Percentiles rank a stretch among this genome's conserved stretches.
Conservation (phyloP, 1,140 invertebrate genomes). For the Oncopeltus fasciatus region DNA sequence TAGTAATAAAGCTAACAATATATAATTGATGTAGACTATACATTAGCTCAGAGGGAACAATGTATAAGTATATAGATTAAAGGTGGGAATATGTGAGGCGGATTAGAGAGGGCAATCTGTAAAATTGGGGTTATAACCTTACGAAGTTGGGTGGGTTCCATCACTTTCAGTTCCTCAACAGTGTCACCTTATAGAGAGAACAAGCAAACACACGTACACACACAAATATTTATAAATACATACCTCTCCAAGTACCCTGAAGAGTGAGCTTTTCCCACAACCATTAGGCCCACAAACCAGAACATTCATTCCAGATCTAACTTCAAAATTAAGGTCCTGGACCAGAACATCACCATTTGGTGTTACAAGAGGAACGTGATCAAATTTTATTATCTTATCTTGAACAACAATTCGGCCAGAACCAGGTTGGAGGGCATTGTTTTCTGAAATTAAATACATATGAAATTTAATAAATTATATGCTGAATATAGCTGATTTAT, state of each 20-base stretch:
- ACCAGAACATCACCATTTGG: conserved; percentile 94
- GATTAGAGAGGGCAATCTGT: no score
- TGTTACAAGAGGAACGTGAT: conserved; percentile 84
- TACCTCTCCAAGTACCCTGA: conserved; percentile 81
- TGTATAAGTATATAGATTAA: no score
- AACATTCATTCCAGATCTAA: conserved; percentile 88
- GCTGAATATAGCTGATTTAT: no score
- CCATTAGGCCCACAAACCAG: conserved; percentile 95
- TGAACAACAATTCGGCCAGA: conserved; percentile 66
- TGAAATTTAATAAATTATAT: background rate
- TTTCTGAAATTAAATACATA: conserved; percentile 1
- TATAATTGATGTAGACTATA: no score
- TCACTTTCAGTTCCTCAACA: no score
- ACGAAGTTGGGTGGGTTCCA: no score
- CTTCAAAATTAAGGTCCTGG: conserved; percentile 77
- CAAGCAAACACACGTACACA: no score
- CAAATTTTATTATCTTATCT: conserved; percentile 88
- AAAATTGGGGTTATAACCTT: no score
- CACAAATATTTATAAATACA: conserved; percentile 20
- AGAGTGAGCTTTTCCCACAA: conserved; percentile 90
- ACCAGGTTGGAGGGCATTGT: conserved; percentile 40
- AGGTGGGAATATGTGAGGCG: no score
- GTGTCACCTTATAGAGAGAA: no score
- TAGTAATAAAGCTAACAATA: no score
- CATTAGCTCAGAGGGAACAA: no score